A percentile compares a stretch with the other conserved stretches of the same genome.
Conservation (phyloP, 2,888 invertebrate genomes). For the Callinectes sapidus region DNA sequence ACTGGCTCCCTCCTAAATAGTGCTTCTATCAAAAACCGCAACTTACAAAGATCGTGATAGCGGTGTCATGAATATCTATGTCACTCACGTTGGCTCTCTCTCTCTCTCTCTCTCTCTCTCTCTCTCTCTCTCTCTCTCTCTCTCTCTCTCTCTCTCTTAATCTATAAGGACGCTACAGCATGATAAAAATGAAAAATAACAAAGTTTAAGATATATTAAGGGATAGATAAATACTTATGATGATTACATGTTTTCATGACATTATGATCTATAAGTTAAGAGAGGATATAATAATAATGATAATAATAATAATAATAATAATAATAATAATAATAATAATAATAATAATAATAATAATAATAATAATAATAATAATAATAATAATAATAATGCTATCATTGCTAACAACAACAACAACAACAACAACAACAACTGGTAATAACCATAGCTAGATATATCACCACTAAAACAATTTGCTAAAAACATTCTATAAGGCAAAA, state of each 20-base stretch:
- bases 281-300: too few species aligned
- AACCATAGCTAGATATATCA: too few species aligned
- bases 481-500: too few species aligned
- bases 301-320: neutral
- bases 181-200: neutral
- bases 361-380: neutral
- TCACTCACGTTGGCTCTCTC: neutral
- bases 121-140: slow-evolving; percentile 27
- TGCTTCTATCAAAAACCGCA: slow-evolving; percentile 22
- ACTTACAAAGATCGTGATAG: slow-evolving; percentile 35
- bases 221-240: neutral
- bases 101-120: slow-evolving; percentile 23
- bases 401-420: too few species aligned
- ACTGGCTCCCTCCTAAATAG: neutral
- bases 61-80: slow-evolving; percentile 17
- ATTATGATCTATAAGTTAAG: too few species aligned
- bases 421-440: too few species aligned
- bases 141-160: neutral
- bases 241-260: too few species aligned
- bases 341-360: neutral
- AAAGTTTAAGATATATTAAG: neutral
- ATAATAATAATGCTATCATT: neutral
- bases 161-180: neutral
- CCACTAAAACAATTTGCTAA: too few species aligned
- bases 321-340: neutral